Base-by-base conservation (phyloP, 92 coral and sea anemone species). In the Zoanthus sansibaricus region DNA sequence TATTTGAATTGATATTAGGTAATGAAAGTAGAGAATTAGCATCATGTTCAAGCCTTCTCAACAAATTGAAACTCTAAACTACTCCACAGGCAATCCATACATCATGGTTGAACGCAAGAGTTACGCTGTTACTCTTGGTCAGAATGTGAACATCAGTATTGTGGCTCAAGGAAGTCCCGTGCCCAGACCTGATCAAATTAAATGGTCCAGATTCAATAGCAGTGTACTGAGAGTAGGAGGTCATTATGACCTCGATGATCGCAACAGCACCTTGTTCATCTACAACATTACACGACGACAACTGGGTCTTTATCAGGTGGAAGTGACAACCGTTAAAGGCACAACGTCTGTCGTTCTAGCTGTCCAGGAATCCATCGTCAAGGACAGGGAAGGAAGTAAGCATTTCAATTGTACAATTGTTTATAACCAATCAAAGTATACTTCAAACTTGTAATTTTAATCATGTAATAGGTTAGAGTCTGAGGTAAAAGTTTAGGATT, bases 161-260 rank as follows among this genome's bases (percentile, higher is more conserved):
- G 20, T 14, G 85, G 85, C 85, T 2, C 44, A 68, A 45, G 85
- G 85, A 46, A 80, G 6, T 7, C 85, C 85, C 7, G 75, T 64
- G 54, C 85, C 85, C 47, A 80, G 75, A 66, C 59, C 85, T 18
- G 58, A 48, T 72, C 85, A 80, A 72, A 67, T 80, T 18, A 59
- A 49, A 1, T 80, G 85, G 85, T 30, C 46, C 48, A 80, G 85
- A 33, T 80, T 66, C 30, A 66, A 80, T 74, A 32, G 73, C 25
- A 80, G 75, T 64, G 33, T 32, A 46, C 74, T 46, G 44, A 7
- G 25, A 12, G 48, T 45, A 42, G 47, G 33, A 15, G 58, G 51
- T 16, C 75, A 14, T 25, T 64, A 20, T 13, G 73, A 54, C 15
- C 33, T 80, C 25, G 56, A 80, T 32, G 59, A 80, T 45, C 73